Evolutionary conservation across 2,888 invertebrate genomes (phyloP).

Genomic region (Coremacera marginata): DNA sequence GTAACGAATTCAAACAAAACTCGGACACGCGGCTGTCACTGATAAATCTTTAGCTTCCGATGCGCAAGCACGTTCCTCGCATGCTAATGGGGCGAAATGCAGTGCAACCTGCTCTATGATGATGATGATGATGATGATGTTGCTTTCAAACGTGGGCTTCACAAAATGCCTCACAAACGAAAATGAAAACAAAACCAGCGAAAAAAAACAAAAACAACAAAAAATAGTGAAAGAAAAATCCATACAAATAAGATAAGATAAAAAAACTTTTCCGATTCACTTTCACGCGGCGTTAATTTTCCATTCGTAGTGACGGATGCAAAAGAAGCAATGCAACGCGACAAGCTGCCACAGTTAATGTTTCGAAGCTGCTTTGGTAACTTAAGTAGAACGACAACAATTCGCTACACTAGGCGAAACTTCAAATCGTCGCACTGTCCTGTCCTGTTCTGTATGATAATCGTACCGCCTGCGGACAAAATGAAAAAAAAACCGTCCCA

Average conservation of each 20-base stretch:
- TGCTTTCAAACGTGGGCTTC: not conserved
- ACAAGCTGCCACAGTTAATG: not conserved
- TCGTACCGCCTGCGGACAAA: too few species aligned
- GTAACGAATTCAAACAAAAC: not conserved
- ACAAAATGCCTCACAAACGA: not conserved
- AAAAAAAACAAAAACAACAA: not conserved
- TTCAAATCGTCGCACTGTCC: too few species aligned
- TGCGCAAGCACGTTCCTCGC: constrained; percentile 14
- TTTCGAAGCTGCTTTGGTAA: not conserved
- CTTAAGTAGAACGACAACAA: not conserved
- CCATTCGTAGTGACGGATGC: constrained; percentile 5
- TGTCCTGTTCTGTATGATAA: too few species aligned
- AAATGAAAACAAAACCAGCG: not conserved
- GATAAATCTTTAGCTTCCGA: constrained; percentile 34
- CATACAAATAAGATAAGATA: not conserved
- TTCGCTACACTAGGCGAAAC: not conserved
- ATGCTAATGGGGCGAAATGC: constrained; percentile 13
- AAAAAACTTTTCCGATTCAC: not conserved
- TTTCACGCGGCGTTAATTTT: not conserved
- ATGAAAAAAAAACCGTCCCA: too few species aligned
- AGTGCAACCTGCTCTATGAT: not conserved
- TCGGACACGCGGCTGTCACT: constrained; percentile 27
- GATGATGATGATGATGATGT: too few species aligned
- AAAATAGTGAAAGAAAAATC: not conserved
- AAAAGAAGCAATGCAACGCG: not conserved